Evolutionary conservation across 2,113 vertebrate species (phyloP).

Genomic region (Crotalus tigris): DNA sequence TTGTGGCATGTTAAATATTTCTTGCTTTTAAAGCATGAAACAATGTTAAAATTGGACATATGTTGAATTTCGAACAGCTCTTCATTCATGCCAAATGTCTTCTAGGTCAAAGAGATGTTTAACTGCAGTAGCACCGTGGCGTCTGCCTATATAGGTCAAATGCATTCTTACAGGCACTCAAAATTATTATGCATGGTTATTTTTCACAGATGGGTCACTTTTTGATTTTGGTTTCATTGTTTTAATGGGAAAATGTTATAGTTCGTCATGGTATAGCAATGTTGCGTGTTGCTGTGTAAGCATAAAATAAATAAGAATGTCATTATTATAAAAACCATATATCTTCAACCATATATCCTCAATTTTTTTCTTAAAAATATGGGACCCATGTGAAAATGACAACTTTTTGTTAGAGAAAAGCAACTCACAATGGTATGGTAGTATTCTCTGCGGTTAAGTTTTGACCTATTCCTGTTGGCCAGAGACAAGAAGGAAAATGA

Average conservation of each 20-base stretch:
- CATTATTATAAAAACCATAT: constrained; percentile 67
- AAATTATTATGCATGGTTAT: constrained; percentile 50
- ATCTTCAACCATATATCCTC: constrained; percentile 71
- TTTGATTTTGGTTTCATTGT: constrained; percentile 48
- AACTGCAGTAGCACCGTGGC: constrained; percentile 36
- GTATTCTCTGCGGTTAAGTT: constrained; percentile 60
- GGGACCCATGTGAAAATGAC: constrained; percentile 65
- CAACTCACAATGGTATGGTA: constrained; percentile 60
- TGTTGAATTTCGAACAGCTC: neutral
- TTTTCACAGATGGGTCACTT: constrained; percentile 49
- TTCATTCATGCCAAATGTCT: constrained; percentile 29
- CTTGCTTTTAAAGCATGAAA: neutral
- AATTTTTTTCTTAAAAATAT: constrained; percentile 72
- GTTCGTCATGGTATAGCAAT: constrained; percentile 43
- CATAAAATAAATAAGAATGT: constrained; percentile 68
- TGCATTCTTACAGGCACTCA: constrained; percentile 47
- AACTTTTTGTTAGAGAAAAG: constrained; percentile 66
- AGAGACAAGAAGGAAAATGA: constrained; percentile 67
- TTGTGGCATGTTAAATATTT: neutral
- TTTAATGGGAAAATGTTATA: constrained; percentile 47
- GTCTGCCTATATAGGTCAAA: constrained; percentile 64
- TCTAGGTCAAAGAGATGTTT: constrained; percentile 37
- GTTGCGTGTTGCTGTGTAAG: constrained; percentile 52
- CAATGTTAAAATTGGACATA: neutral
- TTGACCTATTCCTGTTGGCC: constrained; percentile 65